Evolutionary conservation across 2,113 vertebrate genomes (phyloP), one percentile per base, ranked within the genome.

Genomic region (Pelvicachromis taeniatus): DNA sequence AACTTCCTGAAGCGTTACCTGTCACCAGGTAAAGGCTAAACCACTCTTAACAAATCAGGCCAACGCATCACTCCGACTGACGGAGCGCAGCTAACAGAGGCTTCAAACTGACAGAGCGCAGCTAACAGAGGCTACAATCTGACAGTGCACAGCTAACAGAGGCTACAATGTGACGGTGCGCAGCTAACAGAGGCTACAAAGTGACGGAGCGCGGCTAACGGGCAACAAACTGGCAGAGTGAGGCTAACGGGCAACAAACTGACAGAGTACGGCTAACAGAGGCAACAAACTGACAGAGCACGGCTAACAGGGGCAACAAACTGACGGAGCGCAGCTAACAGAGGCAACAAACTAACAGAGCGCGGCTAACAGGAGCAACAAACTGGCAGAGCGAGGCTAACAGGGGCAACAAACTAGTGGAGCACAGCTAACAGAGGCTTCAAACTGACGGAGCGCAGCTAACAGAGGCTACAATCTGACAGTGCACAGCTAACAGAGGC

Each of bases 211-310:
- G 0, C 0, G 1, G 53, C 2, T 6, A 54, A 54, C n/a, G 52
- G 0, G n/a, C 52, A 1, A 6, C 53, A 40, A 7, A 16, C 6
- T 17, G 54, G 59, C 31, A 31, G 9, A 38, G 7, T 2, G 2
- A 3, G 1, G 61, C 4, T 12, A 13, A 45, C 13, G 19, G 0
- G 52, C 52, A 1, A 10, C 4, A 53, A 0, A 10, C 19, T 10
- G n/a, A 52, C 50, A 50, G 1, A 0, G n/a, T n/a, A n/a, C 1
- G 3, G n/a, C 2, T 11, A 11, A 21, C n/a, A 3, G 52, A 9
- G 0, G 52, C 52, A 1, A 11, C 10, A 40, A 13, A n/a, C 11
- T 12, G 53, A 70, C 38, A 26, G n/a, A 14, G 29, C 14, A 0
- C 5, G 4, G 59, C 3, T 14, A 6, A 31, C 4, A 9, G 12